A percentile compares a stretch with the other conserved stretches of the same genome.
phyloP scores from a whole-genome alignment of 2,797 vertebrate species.

The Eupleurogrammus muticus region DNA sequence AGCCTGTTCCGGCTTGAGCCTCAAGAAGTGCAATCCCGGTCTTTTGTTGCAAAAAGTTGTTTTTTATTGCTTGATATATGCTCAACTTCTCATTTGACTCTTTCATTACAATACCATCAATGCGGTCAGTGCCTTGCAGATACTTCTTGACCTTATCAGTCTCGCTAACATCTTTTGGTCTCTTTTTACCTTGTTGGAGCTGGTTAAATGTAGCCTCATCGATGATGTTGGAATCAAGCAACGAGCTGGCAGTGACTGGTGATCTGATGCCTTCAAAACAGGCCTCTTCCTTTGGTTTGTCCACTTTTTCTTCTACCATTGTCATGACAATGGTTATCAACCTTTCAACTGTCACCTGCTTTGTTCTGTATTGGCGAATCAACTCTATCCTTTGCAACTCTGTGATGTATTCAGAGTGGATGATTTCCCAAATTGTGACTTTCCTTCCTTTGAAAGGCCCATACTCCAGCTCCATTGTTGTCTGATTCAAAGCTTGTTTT shows the following conservation, averaged over 20 bases:
- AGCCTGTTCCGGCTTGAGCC: constrained; percentile 95
- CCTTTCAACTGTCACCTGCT: constrained; percentile 89
- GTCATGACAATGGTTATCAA: constrained; percentile 91
- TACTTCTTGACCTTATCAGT: constrained; percentile 85
- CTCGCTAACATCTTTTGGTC: constrained; percentile 87
- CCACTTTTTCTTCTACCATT: constrained; percentile 89
- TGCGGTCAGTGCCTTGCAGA: constrained; percentile 86
- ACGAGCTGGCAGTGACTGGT: constrained; percentile 82
- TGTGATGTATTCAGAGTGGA: constrained; percentile 88
- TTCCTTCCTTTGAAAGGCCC: constrained; percentile 86
- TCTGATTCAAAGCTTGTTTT: constrained; percentile 82
- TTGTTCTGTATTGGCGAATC: constrained; percentile 86
- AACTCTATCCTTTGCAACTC: constrained; percentile 90
- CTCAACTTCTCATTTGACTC: constrained; percentile 89
- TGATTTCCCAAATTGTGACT: constrained; percentile 89
- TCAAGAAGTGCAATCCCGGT: constrained; percentile 91
- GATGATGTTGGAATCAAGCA: constrained; percentile 86
- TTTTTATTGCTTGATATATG: constrained; percentile 92
- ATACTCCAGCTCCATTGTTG: constrained; percentile 82
- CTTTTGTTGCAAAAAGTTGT: constrained; percentile 86
- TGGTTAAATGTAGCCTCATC: constrained; percentile 84
- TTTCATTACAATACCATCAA: constrained; percentile 88
- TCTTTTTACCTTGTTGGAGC: constrained; percentile 88
- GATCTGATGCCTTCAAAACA: constrained; percentile 85
- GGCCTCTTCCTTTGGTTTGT: constrained; percentile 82